Base-by-base conservation (phyloP, 2,888 invertebrate species). In the Cryptus viduatorius region DNA sequence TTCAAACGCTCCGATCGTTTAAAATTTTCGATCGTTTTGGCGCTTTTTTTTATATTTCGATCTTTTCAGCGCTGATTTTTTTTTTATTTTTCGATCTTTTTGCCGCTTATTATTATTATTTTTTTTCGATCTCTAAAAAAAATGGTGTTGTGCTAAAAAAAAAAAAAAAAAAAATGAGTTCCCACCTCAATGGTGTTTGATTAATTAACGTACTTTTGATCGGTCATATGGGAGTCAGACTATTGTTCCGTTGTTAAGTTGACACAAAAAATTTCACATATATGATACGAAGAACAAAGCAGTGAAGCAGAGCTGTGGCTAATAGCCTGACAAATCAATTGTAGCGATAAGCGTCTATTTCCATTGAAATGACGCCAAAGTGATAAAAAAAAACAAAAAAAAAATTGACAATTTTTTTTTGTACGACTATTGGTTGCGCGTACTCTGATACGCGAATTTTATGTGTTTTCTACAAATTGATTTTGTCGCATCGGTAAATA, bases 151-250 rank as follows among this genome's bases (percentile, higher is more conserved):
- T 19, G 8, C 16, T 16, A 46, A 19, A 67, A 67, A 67, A 24
- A 24, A 24, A 24, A 24, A 24, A 24, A 24, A 24, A 24, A 24
- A 68, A 42, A 19, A 44, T 44, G 42, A 44, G 14, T 42, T 71
- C 10, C 19, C 37, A 16, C 19, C 16, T 46, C 19, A 10, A 16
- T 46, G 16, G n/a, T 5, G 44, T 19, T 68, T 16, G 3, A 12
- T 46, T 68, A 37, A 5, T 50, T 31, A 42, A 14, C 12, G 64
- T 42, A 29, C 31, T 31, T 61, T 64, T 3, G 37, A 3, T 56
- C 53, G 19, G 75, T 75, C 75, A 16, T 75, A 46, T 29, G 5
- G 64, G 37, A 12, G 61, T 75, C 61, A 31, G 31, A 75, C 50
- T 48, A 64, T 59, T 24, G 2, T 24, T 24, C 1, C 24, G 24